These are phyloP conservation scores for Oxygymnocypris stewartii DNA, from an alignment of 2,113 vertebrate genomes.

Conservation along the genomic window DNA sequence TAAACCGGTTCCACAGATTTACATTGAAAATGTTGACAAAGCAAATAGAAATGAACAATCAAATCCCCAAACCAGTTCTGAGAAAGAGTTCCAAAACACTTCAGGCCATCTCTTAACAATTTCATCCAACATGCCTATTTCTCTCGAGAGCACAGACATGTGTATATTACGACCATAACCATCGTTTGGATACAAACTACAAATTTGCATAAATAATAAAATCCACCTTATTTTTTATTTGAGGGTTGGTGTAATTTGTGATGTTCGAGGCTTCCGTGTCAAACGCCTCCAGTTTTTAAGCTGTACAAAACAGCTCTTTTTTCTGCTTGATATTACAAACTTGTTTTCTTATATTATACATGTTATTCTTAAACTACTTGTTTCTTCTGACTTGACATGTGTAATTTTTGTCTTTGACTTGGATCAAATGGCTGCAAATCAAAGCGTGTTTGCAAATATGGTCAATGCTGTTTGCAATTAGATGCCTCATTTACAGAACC, in stretches of 20 bases:
- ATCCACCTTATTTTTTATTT: too few species aligned
- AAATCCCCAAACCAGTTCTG: not conserved
- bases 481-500: slow-evolving; percentile 28
- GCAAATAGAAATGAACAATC: not conserved
- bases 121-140: not conserved
- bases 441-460: not conserved
- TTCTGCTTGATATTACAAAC: too few species aligned
- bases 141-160: not conserved
- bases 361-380: not conserved
- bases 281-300: too few species aligned
- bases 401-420: too few species aligned
- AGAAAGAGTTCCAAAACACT: not conserved
- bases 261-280: too few species aligned
- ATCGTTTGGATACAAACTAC: too few species aligned
- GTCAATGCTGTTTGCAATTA: slow-evolving; percentile 1
- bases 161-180: too few species aligned
- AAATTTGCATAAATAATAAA: too few species aligned
- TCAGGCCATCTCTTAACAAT: not conserved
- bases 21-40: slow-evolving; percentile 6
- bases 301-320: too few species aligned
- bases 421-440: not conserved
- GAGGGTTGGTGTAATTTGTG: too few species aligned
- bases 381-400: not conserved
- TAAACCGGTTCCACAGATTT: slow-evolving; percentile 16
- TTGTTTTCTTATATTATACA: too few species aligned